Evolutionary conservation across 2,113 vertebrate species (phyloP), one percentile per base, ranked within the genome.

Genomic region (Gracilinanus agilis): DNA sequence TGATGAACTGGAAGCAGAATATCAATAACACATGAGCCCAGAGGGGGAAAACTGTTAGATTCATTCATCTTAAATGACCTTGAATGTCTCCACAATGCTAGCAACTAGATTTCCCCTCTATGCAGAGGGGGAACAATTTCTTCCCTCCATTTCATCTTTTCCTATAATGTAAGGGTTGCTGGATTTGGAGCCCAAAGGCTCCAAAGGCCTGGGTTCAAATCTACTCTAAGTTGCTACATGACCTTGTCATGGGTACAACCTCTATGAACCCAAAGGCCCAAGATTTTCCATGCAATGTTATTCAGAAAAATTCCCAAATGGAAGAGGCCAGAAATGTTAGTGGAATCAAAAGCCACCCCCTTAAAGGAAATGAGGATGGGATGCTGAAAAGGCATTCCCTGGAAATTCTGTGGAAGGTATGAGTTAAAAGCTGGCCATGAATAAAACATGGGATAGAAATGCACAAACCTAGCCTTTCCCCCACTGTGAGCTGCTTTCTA

Each of bases 221-320:
- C 13, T 75, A n/a, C n/a, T 29, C 61, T 75, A n/a, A 75, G 13
- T 19, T 75, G 4, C n/a, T 75, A 10, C 3, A 13, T 67, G 58
- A 67, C 58, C 8, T 58, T 92, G 24, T 11, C 58, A 34, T 34
- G 34, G 13, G 13, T 75, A 4, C 1, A n/a, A n/a, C 61, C 34
- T 75, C 96, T 96, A 90, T 29, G 95, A 92, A 94, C 61, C 95
- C 61, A 83, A 97, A 97, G 55, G 97, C 44, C 95, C 96, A 96
- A 93, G n/a, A 94, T 49, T 95, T 93, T 95, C 21, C 29, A 90
- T 94, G 95, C 75, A 97, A 97, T 97, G 94, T 98, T 53, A 0
- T 94, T 96, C 90, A 96, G 96, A 95, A 91, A 94, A 92, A 92
- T 88, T 67, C 53, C 88, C 5, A 3, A 95, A 16, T 95, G 93